A percentile compares a stretch with the other conserved stretches of the same genome.
Conservation (phyloP, 2,113 vertebrate genomes). For the Stigmatopora argus region DNA sequence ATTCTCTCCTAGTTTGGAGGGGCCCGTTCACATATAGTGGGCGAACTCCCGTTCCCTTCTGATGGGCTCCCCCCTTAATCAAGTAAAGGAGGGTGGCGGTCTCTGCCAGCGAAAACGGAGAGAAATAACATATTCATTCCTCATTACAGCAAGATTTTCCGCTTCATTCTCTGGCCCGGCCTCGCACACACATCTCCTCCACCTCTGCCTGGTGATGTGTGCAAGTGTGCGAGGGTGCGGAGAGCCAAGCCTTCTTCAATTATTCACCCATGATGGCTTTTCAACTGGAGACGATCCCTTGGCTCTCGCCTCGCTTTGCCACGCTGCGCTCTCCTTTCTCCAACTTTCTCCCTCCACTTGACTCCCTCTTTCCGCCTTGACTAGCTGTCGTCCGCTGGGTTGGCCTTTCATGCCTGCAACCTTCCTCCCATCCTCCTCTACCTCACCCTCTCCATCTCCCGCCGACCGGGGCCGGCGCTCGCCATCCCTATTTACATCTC, state of each 20-base stretch:
- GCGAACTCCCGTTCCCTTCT: slow-evolving; percentile 14
- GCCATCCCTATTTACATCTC: slow-evolving; percentile 32
- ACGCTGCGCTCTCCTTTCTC: slow-evolving; percentile 44
- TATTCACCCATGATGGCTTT: slow-evolving; percentile 63
- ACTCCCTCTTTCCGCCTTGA: slow-evolving; percentile 49
- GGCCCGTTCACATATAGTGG: slow-evolving; percentile 3
- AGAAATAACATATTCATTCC: slow-evolving; percentile 47
- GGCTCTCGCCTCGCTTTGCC: slow-evolving; percentile 8
- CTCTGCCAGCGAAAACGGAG: slow-evolving; percentile 21
- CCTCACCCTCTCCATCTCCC: slow-evolving; percentile 16
- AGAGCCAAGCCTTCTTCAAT: slow-evolving; percentile 54
- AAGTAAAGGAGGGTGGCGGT: slow-evolving; percentile 32
- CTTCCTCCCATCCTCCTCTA: slow-evolving; percentile 59
- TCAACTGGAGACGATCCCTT: slow-evolving; percentile 44
- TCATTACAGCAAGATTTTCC: slow-evolving; percentile 52
- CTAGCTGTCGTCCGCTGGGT: slow-evolving; percentile 42
- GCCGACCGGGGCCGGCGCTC: no score
- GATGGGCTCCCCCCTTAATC: slow-evolving; percentile 22
- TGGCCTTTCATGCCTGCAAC: slow-evolving; percentile 57
- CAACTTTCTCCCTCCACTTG: slow-evolving; percentile 43
- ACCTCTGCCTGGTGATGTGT: slow-evolving; percentile 32
- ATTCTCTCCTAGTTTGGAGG: no score
- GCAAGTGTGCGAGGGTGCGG: slow-evolving; percentile 15
- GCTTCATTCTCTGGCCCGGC: slow-evolving; percentile 26
- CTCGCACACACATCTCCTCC: slow-evolving; percentile 16